phyloP scores from a whole-genome alignment of 2,113 vertebrate genomes.

The Xenus cinereus region DNA sequence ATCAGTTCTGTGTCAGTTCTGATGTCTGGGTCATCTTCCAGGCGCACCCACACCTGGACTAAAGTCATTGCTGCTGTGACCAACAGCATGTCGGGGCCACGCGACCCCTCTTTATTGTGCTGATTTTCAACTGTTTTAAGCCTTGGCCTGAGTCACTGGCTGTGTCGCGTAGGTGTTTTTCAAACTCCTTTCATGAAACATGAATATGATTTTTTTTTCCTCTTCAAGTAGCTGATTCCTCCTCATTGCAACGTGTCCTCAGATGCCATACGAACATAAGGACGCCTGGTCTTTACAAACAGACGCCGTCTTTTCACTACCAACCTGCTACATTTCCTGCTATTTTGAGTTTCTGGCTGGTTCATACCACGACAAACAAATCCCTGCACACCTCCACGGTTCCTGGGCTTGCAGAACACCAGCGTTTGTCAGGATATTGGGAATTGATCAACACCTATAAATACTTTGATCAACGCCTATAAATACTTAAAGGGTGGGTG shows the following conservation, averaged over 20 bases:
- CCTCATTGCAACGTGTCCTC: background rate
- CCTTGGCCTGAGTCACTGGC: background rate
- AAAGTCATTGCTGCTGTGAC: background rate
- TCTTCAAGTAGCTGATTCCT: background rate
- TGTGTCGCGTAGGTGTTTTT: background rate
- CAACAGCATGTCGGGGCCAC: background rate
- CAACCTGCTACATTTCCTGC: background rate
- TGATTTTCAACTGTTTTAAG: background rate
- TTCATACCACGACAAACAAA: background rate
- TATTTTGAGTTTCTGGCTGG: background rate
- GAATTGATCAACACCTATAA: background rate
- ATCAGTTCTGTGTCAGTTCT: background rate
- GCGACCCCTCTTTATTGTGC: background rate
- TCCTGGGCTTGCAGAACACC: background rate
- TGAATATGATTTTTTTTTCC: background rate
- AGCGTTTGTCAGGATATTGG: background rate
- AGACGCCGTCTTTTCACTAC: background rate
- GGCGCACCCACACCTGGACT: background rate
- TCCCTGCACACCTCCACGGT: background rate
- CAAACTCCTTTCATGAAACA: background rate
- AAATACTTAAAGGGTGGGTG: no score
- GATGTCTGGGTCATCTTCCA: background rate
- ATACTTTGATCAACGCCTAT: no score
- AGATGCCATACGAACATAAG: rapidly evolving
- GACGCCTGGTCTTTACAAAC: background rate